These are phyloP conservation scores for Dolichopus griseipennis DNA, from an alignment of 2,888 invertebrate genomes.

Conservation along the genomic window DNA sequence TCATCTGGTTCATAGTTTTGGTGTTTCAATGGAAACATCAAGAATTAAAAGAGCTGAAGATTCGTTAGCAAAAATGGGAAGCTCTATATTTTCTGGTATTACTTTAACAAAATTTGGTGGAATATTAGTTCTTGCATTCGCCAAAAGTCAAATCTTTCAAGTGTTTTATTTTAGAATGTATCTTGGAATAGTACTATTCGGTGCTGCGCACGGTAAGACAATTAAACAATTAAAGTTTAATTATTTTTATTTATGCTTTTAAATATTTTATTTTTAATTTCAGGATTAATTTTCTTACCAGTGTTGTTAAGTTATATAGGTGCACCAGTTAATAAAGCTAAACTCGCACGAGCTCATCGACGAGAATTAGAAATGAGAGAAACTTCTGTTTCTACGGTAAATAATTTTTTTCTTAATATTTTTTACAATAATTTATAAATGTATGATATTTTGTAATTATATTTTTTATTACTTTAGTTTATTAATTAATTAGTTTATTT, in stretches of 20 bases:
- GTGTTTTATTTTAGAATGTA: conserved; percentile 97
- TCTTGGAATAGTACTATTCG: conserved; percentile 91
- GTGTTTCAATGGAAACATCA: conserved; percentile 62
- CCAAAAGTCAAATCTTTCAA: conserved; percentile 94
- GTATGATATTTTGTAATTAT: not conserved
- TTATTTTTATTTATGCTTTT: not conserved
- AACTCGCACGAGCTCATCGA: conserved; percentile 65
- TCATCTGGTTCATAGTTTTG: conserved; percentile 89
- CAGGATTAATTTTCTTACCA: conserved; percentile 85
- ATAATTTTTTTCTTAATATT: conserved; percentile 27
- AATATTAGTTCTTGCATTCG: conserved; percentile 91
- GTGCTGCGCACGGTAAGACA: conserved; percentile 72
- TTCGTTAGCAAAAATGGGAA: conserved; percentile 83
- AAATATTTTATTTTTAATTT: not conserved
- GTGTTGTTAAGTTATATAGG: conserved; percentile 93
- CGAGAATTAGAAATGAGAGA: conserved; percentile 67
- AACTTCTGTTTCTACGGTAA: conserved; percentile 74
- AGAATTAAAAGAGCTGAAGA: conserved; percentile 71
- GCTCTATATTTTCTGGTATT: conserved; percentile 93
- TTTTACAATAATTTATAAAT: not conserved
- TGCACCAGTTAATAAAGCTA: conserved; percentile 74
- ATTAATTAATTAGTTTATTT: not conserved
- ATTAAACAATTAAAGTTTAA: too few relatives aligned
- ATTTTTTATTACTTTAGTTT: too few relatives aligned
- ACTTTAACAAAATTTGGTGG: conserved; percentile 97